Conservation (phyloP, 2,888 invertebrate species). For the Leptopilina syphax region DNA sequence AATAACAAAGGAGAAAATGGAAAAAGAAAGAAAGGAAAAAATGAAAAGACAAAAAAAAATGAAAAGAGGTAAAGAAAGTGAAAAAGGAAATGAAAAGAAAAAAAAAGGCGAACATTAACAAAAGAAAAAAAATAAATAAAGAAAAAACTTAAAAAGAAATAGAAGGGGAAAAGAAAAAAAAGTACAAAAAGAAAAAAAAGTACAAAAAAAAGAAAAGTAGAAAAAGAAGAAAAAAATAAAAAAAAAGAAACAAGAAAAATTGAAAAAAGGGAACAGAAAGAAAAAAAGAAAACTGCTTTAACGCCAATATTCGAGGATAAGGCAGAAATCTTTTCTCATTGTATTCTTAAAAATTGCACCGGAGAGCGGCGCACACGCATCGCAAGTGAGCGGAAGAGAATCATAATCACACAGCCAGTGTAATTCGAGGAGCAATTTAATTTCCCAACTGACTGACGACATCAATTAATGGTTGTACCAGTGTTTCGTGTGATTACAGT, state of each 20-base stretch:
- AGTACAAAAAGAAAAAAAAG: too few species aligned
- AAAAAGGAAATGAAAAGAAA: too few species aligned
- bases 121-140: too few species aligned
- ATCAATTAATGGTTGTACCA: slow-evolving; percentile 20
- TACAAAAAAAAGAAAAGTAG: too few species aligned
- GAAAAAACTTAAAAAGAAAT: too few species aligned
- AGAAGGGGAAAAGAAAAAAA: too few species aligned
- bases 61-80: too few species aligned
- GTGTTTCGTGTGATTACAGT: slow-evolving; percentile 4
- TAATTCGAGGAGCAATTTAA: slow-evolving; percentile 38
- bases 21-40: too few species aligned
- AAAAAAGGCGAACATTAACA: too few species aligned
- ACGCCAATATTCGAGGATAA: slow-evolving; percentile 62
- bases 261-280: slow-evolving; percentile 25
- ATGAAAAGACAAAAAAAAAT: too few species aligned
- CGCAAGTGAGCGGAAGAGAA: slow-evolving; percentile 37
- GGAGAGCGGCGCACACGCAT: slow-evolving; percentile 46
- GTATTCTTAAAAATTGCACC: slow-evolving; percentile 63
- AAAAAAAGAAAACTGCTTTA: slow-evolving; percentile 56
- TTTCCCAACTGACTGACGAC: slow-evolving; percentile 13
- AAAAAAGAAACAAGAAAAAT: background rate
- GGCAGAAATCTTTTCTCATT: slow-evolving; percentile 58
- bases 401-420: slow-evolving; percentile 15
- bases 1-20: too few species aligned
- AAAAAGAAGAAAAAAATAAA: too few species aligned